phyloP scores from a whole-genome alignment of 2,888 invertebrate species.

The Cheilosia vernalis region DNA sequence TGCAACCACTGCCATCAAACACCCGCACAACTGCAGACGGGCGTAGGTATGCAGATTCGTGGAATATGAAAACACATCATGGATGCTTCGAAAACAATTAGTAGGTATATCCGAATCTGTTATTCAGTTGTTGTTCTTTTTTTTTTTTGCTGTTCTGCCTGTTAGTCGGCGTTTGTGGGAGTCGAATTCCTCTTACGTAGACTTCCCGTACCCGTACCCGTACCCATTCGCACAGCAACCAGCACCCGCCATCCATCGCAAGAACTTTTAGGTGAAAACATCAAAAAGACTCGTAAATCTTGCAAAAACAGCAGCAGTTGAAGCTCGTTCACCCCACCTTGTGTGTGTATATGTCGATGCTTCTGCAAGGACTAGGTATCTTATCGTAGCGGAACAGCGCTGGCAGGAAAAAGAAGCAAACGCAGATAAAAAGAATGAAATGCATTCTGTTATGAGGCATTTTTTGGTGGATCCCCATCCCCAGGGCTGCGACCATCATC shows the following conservation, averaged over 20 bases:
- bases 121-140: neutral
- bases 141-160: neutral
- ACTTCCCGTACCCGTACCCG: neutral
- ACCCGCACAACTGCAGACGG: neutral
- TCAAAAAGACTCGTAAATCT: conserved; percentile 61
- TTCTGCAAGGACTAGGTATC: conserved; percentile 54
- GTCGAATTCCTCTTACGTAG: conserved; percentile 11
- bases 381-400: conserved; percentile 66
- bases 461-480: conserved; percentile 8
- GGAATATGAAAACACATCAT: conserved; percentile 26
- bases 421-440: conserved; percentile 34
- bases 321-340: conserved; percentile 21
- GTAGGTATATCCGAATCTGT: conserved; percentile 48
- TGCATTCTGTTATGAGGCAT: conserved; percentile 22
- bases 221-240: conserved; percentile 9
- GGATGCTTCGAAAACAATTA: conserved; percentile 63
- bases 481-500: conserved; percentile 28
- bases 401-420: conserved; percentile 3
- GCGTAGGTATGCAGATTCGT: neutral
- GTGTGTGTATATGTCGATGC: conserved; percentile 1
- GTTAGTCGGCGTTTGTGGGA: conserved; percentile 19
- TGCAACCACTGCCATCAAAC: neutral
- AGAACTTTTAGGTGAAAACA: conserved; percentile 55
- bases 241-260: conserved; percentile 17
- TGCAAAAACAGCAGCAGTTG: conserved; percentile 51